A percentile compares a stretch with the other conserved stretches of the same genome.
phyloP scores from a whole-genome alignment of 2,888 invertebrate species.

The Chrysina gloriosa region DNA sequence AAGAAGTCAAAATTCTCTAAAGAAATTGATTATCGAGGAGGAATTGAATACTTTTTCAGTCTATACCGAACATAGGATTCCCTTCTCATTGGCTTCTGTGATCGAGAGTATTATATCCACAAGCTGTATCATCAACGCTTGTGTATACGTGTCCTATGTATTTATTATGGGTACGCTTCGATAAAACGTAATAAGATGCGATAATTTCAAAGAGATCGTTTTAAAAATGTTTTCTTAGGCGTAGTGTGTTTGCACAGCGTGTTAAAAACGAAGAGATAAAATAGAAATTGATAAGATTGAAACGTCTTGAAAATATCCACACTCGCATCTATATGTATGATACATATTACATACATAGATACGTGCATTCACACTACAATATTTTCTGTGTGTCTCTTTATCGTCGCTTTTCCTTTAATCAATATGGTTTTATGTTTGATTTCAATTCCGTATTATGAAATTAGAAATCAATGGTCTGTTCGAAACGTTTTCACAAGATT shows the following conservation, averaged over 20 bases:
- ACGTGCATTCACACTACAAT: conserved; percentile 12
- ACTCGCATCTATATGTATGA: background rate
- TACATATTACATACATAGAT: background rate
- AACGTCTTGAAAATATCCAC: conserved; percentile 24
- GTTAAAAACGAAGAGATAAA: conserved; percentile 39
- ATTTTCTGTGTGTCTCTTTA: conserved; percentile 16
- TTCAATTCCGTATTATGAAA: background rate
- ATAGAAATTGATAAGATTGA: conserved; percentile 38
- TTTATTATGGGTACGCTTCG: conserved; percentile 31
- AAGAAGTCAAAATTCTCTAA: too few relatives aligned
- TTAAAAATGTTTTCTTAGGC: conserved; percentile 38
- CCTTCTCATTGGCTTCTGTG: background rate
- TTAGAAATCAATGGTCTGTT: background rate
- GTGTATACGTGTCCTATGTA: background rate
- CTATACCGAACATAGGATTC: too few relatives aligned
- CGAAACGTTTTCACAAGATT: background rate
- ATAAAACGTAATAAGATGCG: conserved; percentile 31
- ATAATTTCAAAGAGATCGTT: conserved; percentile 38
- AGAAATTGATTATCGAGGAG: too few relatives aligned
- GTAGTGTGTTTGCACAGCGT: conserved; percentile 36
- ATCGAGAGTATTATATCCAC: conserved; percentile 1
- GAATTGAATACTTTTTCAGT: too few relatives aligned
- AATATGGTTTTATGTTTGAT: background rate
- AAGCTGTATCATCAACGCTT: background rate
- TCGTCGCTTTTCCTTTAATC: background rate